A percentile compares a stretch with the other conserved stretches of the same genome.
phyloP scores from a whole-genome alignment of 2,113 vertebrate genomes.

The Pseudopodoces humilis region DNA sequence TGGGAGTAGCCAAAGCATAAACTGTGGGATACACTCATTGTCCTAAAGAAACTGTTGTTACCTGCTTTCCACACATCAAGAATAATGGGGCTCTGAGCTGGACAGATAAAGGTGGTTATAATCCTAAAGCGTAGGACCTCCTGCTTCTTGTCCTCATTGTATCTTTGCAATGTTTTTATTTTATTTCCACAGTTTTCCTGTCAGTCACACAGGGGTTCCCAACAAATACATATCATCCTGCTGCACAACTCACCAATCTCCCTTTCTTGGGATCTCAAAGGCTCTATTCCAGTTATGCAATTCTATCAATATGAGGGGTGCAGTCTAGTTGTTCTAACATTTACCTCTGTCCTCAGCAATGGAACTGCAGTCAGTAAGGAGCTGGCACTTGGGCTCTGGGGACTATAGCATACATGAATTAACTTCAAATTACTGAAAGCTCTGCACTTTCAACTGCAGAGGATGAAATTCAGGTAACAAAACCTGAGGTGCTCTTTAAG shows the following conservation, averaged over 20 bases:
- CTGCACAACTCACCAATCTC: background rate
- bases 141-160: background rate
- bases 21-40: background rate
- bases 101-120: background rate
- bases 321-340: background rate
- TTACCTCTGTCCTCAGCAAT: background rate
- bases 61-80: background rate
- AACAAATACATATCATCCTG: background rate
- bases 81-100: background rate
- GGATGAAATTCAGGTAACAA: background rate
- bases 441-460: background rate
- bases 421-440: background rate
- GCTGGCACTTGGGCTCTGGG: background rate
- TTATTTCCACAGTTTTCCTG: background rate
- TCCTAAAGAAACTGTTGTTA: background rate
- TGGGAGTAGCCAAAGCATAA: background rate
- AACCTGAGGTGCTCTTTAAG: background rate
- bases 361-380: background rate
- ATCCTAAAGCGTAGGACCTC: background rate
- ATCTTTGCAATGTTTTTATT: background rate
- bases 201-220: background rate
- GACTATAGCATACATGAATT: background rate
- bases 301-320: background rate
- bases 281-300: background rate
- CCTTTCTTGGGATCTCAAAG: background rate